Percentiles rank a stretch among this genome's conserved stretches.
Evolutionary conservation across 2,888 invertebrate species (phyloP).

Genomic region (Tuberolachnus salignus): DNA sequence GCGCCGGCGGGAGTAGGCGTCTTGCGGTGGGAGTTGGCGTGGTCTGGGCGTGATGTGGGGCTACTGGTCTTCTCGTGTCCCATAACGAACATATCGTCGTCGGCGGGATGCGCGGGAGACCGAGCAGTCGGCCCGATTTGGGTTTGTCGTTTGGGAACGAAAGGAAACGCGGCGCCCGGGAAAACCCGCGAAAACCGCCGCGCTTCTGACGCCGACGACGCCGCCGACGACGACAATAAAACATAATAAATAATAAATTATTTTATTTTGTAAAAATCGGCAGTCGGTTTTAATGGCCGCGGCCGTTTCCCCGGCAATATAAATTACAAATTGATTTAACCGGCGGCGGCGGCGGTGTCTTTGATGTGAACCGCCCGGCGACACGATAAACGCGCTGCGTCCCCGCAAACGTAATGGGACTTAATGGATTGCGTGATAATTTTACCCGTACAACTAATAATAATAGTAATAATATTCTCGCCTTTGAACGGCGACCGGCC

Average conservation of each 20-base stretch:
- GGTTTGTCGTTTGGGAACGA: too few species aligned
- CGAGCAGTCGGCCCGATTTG: too few species aligned
- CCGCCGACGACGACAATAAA: neutral
- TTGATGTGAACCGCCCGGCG: constrained; percentile 39
- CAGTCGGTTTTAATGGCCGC: neutral
- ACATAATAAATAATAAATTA: too few species aligned
- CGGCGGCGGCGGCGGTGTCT: constrained; percentile 27
- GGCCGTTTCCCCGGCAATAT: neutral
- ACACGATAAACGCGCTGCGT: neutral
- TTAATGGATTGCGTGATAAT: constrained; percentile 36
- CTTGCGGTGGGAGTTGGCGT: too few species aligned
- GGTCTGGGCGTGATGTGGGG: too few species aligned
- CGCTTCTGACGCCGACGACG: neutral
- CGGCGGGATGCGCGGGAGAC: too few species aligned
- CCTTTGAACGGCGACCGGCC: constrained; percentile 31
- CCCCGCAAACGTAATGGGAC: constrained; percentile 24
- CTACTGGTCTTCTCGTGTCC: too few species aligned
- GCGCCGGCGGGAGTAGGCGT: too few species aligned
- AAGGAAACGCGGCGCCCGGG: too few species aligned
- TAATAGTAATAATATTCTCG: constrained; percentile 27
- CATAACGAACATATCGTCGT: too few species aligned
- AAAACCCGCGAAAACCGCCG: neutral
- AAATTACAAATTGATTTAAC: constrained; percentile 38
- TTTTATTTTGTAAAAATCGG: too few species aligned
- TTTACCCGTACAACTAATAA: neutral